Conservation (phyloP, 2,888 invertebrate genomes). For the Rambutsinella grinnellia region DNA sequence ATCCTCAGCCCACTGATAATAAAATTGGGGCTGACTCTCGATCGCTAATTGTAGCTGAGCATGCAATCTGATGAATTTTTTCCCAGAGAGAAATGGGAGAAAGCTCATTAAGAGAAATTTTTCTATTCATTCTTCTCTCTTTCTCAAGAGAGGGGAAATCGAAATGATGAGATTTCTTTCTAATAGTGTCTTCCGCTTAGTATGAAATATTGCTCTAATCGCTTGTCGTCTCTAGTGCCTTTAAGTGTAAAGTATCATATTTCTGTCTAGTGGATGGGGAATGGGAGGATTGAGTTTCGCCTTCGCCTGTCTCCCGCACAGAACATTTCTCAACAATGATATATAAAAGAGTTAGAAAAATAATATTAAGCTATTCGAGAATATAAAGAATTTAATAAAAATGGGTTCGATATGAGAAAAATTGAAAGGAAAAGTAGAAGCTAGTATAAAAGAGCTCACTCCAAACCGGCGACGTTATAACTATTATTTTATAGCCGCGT, state of each 20-base stretch:
- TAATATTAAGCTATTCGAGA: too few relatives aligned
- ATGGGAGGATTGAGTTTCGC: neutral
- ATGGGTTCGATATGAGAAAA: too few relatives aligned
- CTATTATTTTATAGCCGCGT: too few relatives aligned
- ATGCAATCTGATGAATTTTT: neutral
- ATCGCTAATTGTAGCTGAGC: neutral
- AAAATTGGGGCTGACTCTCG: too few relatives aligned
- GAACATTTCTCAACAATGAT: neutral
- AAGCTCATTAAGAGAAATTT: neutral
- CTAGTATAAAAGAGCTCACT: too few relatives aligned
- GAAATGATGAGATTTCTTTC: too few relatives aligned
- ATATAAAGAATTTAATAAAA: too few relatives aligned
- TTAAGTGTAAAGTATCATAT: neutral
- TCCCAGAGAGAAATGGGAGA: neutral
- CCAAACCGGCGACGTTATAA: neutral
- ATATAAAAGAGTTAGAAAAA: too few relatives aligned
- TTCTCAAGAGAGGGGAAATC: too few relatives aligned
- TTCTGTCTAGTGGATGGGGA: neutral
- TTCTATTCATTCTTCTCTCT: neutral
- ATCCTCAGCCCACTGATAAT: too few relatives aligned
- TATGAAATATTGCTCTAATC: constrained; percentile 40
- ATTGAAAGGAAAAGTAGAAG: too few relatives aligned
- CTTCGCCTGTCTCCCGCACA: neutral
- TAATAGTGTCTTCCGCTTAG: too few relatives aligned
- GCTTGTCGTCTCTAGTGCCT: constrained; percentile 2